A percentile compares a stretch with the other conserved stretches of the same genome.
These are phyloP conservation scores for Procambarus clarkii DNA, from an alignment of 1,140 invertebrate species.

Conservation along the genomic window DNA sequence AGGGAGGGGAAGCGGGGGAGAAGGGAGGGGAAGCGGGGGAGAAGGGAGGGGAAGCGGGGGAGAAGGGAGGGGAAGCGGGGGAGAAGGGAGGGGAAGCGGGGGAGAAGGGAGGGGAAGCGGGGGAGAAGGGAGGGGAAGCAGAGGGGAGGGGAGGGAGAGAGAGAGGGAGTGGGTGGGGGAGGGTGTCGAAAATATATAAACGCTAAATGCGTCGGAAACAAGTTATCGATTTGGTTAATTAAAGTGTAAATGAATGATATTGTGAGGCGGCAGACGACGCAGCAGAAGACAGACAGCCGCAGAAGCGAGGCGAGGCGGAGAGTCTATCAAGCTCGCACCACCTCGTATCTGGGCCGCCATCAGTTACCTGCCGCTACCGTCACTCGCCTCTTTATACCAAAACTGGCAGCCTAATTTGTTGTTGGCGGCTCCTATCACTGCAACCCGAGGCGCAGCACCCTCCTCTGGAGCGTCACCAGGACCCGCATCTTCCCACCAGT, in stretches of 20 bases:
- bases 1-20: too few relatives aligned
- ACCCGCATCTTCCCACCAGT: too few relatives aligned
- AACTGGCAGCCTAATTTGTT: conserved; percentile 12
- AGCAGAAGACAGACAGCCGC: neutral
- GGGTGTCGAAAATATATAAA: neutral
- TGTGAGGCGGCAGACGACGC: neutral
- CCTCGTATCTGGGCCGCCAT: conserved; percentile 1
- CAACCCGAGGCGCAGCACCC: neutral
- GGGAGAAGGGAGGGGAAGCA: too few relatives aligned
- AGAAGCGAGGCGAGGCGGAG: neutral
- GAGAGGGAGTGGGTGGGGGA: neutral
- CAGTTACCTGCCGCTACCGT: neutral
- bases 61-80: neutral
- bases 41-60: too few relatives aligned
- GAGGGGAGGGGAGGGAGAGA: too few relatives aligned
- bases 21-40: too few relatives aligned
- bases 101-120: neutral
- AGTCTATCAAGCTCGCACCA: neutral
- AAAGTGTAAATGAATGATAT: conserved; percentile 10
- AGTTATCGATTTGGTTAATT: conserved; percentile 7
- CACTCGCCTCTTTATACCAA: neutral
- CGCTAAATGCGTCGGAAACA: neutral
- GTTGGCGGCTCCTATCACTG: neutral
- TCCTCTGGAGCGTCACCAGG: too few relatives aligned
- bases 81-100: too few relatives aligned